Conservation (phyloP, 2,797 vertebrate species). For the Arnoldichthys spilopterus region DNA sequence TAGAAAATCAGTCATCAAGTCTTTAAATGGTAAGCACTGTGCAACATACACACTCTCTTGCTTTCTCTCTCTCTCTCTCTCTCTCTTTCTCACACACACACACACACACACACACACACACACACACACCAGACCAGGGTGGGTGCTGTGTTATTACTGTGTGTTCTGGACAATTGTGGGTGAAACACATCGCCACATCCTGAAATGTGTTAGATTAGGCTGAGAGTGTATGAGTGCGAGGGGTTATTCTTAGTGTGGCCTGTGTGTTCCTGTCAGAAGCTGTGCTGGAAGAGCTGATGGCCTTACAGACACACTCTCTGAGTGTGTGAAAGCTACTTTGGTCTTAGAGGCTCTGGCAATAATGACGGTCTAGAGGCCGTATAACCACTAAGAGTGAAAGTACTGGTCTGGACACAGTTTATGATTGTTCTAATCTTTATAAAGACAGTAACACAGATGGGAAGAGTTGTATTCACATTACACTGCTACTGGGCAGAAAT, state of each 20-base stretch:
- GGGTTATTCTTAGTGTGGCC: constrained; percentile 67
- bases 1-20: background rate
- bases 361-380: background rate
- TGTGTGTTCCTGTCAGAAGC: constrained; percentile 58
- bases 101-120: constrained; percentile 6
- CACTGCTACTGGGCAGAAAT: too few relatives aligned
- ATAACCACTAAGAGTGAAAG: background rate
- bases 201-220: constrained; percentile 66
- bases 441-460: background rate
- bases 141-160: constrained; percentile 32
- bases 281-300: constrained; percentile 41
- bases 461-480: background rate
- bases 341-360: constrained; percentile 38
- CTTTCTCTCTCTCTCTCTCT: too few relatives aligned
- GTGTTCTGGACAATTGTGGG: constrained; percentile 45
- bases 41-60: constrained; percentile 23
- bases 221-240: constrained; percentile 68
- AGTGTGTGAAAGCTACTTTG: constrained; percentile 63
- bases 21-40: background rate
- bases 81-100: background rate
- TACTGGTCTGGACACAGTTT: background rate
- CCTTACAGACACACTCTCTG: constrained; percentile 50
- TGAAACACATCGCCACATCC: constrained; percentile 50
- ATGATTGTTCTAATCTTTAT: background rate
- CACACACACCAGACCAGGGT: constrained; percentile 28